phyloP scores from a whole-genome alignment of 1,140 invertebrate species.

The Periplaneta americana region DNA sequence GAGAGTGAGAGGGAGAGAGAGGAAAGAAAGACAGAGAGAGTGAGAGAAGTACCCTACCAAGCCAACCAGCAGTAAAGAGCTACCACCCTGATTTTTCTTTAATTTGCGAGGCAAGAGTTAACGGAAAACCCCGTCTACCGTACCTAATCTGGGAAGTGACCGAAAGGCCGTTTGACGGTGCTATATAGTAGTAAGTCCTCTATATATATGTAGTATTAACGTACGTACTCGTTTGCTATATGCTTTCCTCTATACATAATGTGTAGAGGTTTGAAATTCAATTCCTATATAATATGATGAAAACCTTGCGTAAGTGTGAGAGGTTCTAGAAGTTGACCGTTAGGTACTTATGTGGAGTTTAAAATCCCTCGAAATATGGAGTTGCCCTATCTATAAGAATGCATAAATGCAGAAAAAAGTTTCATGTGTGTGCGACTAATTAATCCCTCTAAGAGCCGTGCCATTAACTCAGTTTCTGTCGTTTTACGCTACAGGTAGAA shows the following conservation, averaged over 20 bases:
- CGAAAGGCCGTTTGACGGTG: not conserved
- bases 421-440: not conserved
- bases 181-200: not conserved
- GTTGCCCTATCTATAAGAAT: not conserved
- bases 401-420: not conserved
- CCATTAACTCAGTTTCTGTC: not conserved
- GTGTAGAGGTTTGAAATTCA: not conserved
- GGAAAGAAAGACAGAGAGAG: not conserved
- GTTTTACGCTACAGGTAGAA: too few species aligned
- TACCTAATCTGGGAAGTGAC: constrained; percentile 6
- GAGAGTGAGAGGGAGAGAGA: too few species aligned
- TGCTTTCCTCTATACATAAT: not conserved
- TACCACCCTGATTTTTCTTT: constrained; percentile 8
- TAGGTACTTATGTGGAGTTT: not conserved
- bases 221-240: not conserved
- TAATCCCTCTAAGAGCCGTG: not conserved
- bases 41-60: not conserved
- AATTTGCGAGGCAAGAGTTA: constrained; percentile 2
- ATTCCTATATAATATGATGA: not conserved
- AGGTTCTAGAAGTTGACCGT: not conserved
- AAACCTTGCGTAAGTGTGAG: not conserved
- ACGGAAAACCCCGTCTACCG: constrained; percentile 2
- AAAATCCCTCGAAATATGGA: not conserved
- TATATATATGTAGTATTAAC: not conserved
- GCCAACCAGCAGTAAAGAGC: not conserved